phyloP scores from a whole-genome alignment of 2,113 vertebrate species.

The Pogona vitticeps region DNA sequence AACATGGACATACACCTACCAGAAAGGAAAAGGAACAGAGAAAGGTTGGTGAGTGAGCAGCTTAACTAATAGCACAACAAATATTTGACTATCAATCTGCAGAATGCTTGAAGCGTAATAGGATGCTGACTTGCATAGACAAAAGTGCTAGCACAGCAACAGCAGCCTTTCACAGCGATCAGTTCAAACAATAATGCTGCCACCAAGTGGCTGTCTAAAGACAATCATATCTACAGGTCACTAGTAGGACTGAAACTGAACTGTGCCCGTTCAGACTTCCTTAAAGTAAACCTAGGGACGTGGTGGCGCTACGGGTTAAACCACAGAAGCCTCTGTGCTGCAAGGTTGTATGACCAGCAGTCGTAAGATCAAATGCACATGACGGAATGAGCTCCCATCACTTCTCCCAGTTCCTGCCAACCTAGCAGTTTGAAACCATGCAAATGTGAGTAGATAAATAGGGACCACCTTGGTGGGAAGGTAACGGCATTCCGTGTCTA shows the following conservation, averaged over 20 bases:
- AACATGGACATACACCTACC: not conserved
- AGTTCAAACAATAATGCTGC: conserved; percentile 21
- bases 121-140: not conserved
- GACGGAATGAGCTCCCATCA: no score
- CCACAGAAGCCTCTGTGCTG: no score
- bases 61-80: not conserved
- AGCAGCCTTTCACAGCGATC: not conserved
- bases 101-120: not conserved
- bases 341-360: no score
- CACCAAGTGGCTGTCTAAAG: conserved; percentile 7
- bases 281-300: not conserved
- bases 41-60: not conserved
- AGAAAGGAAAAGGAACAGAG: not conserved
- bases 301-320: no score
- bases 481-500: no score
- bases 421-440: no score
- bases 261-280: not conserved
- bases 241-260: not conserved
- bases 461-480: no score
- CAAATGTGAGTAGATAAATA: no score
- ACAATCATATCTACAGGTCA: not conserved
- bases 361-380: no score
- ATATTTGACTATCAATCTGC: not conserved
- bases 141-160: not conserved
- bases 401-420: no score